phyloP scores from a whole-genome alignment of 2,113 vertebrate species.

The Xerus inauris region DNA sequence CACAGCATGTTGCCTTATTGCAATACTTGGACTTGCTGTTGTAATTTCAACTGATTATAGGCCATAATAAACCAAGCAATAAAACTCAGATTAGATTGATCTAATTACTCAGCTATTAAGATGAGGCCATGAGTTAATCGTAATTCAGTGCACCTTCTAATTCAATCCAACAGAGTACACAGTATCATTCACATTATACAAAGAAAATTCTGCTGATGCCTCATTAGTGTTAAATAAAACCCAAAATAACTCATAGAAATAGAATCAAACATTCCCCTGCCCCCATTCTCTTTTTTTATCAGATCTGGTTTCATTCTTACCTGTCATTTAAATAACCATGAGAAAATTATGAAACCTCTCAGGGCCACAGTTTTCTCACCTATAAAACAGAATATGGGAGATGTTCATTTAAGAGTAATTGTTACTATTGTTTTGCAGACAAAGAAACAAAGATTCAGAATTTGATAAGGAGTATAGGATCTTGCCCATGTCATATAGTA shows the following conservation, averaged over 20 bases:
- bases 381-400: neutral
- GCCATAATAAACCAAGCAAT: constrained; percentile 46
- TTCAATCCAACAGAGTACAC: constrained; percentile 49
- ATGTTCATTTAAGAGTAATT: constrained; percentile 25
- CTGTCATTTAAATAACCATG: neutral
- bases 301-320: neutral
- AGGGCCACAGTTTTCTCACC: neutral
- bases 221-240: constrained; percentile 57
- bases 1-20: neutral
- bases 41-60: constrained; percentile 45
- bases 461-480: neutral
- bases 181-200: constrained; percentile 46
- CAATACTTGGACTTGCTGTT: constrained; percentile 41
- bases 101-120: constrained; percentile 62
- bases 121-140: constrained; percentile 63
- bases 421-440: neutral
- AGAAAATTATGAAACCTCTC: neutral
- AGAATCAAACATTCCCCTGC: neutral
- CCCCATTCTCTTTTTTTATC: neutral
- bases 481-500: neutral
- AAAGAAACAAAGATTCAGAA: neutral
- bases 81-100: constrained; percentile 63
- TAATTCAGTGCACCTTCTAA: constrained; percentile 73
- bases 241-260: neutral
- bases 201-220: constrained; percentile 1